Conservation (phyloP, 2,888 invertebrate species). For the Conus canariensis region DNA sequence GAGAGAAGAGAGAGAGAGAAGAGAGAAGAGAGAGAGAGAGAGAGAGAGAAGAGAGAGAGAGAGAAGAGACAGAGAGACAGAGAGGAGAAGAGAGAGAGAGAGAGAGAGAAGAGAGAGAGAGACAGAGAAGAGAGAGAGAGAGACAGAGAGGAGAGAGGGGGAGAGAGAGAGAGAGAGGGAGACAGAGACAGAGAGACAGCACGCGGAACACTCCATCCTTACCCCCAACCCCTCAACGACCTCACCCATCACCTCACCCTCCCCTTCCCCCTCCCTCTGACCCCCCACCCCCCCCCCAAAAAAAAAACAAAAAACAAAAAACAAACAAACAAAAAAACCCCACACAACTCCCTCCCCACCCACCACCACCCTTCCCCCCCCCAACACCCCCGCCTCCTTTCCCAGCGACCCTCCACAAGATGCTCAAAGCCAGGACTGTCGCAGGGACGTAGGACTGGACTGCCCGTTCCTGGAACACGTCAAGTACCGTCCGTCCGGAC, state of each 20-base stretch:
- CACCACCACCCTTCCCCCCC: too few relatives aligned
- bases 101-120: background rate
- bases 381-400: background rate
- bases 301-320: background rate
- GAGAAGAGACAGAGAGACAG: background rate
- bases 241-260: background rate
- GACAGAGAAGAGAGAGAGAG: background rate
- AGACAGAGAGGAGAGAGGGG: background rate
- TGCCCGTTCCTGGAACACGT: slow-evolving; percentile 56
- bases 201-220: background rate
- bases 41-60: background rate
- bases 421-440: slow-evolving; percentile 60
- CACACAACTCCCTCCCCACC: background rate
- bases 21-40: background rate
- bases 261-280: too few relatives aligned
- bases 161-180: background rate
- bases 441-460: slow-evolving; percentile 58
- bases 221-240: background rate
- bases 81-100: background rate
- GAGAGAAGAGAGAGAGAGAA: background rate
- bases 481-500: slow-evolving; percentile 39
- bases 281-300: background rate
- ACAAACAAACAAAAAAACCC: background rate
- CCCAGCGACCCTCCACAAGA: background rate
- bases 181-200: background rate